Evolutionary conservation across 2,113 vertebrate species (phyloP), one percentile per base, ranked within the genome.

Genomic region (Pica pica): DNA sequence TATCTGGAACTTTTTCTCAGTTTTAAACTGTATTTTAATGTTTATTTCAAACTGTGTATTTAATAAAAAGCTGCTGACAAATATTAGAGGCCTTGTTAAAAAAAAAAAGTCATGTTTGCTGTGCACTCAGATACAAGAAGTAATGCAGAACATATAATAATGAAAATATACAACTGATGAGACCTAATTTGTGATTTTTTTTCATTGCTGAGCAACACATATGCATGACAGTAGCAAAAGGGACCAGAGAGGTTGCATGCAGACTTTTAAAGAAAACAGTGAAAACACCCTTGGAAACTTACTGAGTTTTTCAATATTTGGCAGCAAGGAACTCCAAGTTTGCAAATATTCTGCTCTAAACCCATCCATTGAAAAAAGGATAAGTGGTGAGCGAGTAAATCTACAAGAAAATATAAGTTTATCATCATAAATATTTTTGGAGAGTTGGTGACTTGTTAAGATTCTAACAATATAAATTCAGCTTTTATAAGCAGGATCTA

Each of bases 331-430:
- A 55, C 79, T 50, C 97, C 99, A 99, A 3, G 98, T 98, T 65
- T 98, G 91, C 84, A 99, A 97, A 92, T 99, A 99, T 41, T 97
- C 97, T 9, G 99, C 98, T 96, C 99, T 97, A 95, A 99, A 99
- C 21, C 99, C 99, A 93, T 99, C 99, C 98, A 99, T 95, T 83
- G 99, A 99, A 89, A 99, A 98, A 87, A 99, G 96, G 88, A 99
- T 98, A 78, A 99, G 96, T 19, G 99, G 99, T n/a, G 99, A 93
- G 42, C 65, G 96, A 84, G 98, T 97, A 97, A 99, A 99, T 46
- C 99, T 99, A 92, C 35, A 96, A 95, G 42, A 63, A 76, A 90
- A 94, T 37, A 78, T 0, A 21, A 81, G 35, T 80, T 70, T 61
- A 35, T 68, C 13, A 60, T 50, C 2, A 3, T 28, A 70, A 90